Evolutionary conservation across 2,888 invertebrate species (phyloP), one percentile per base, ranked within the genome.

Genomic region (Neoitamus cyanurus): DNA sequence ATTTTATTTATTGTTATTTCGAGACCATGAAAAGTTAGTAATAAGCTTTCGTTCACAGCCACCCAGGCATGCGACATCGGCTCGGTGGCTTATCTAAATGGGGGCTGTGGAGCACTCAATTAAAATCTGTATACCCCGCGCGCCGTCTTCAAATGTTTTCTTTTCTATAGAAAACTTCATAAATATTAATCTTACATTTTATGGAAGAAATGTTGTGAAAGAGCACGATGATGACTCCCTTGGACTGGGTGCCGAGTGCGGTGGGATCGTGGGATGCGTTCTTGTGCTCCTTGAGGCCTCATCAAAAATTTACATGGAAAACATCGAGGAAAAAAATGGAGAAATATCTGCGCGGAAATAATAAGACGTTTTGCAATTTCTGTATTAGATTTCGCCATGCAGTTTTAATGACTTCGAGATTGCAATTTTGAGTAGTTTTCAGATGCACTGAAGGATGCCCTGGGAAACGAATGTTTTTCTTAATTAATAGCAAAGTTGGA

Each of bases 181-280:
- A 78, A 78, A 78, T 78, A 78, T 78, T 78, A 78, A 78, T 78
- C 77, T 78, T 78, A 78, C 48, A 78, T 78, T 78, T 78, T 78
- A 78, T 78, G 78, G 78, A 30, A 78, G 78, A 78, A 78, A 78
- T 48, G 48, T 30, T 48, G 58, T 78, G 78, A 78, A 78, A 78
- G 78, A 58, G 25, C 58, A 58, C 3, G 25, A 58, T 48, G 48
- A 48, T 58, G 58, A 58, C 58, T 58, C 58, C 58, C 58, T 20
- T 58, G 20, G 58, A 58, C 58, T 25, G 58, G 58, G 9, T 58
- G 25, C 6, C 58, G 58, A 15, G 25, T 58, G 58, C 58, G 58
- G 58, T 58, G 7, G 3, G 3, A 34, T 34, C 3, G 34, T 34
- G 7, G 58, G 9, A 58, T 70, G 15, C 31, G 30, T 70, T 31